phyloP scores from a whole-genome alignment of 1,140 invertebrate genomes.

The Drosophila repleta region DNA sequence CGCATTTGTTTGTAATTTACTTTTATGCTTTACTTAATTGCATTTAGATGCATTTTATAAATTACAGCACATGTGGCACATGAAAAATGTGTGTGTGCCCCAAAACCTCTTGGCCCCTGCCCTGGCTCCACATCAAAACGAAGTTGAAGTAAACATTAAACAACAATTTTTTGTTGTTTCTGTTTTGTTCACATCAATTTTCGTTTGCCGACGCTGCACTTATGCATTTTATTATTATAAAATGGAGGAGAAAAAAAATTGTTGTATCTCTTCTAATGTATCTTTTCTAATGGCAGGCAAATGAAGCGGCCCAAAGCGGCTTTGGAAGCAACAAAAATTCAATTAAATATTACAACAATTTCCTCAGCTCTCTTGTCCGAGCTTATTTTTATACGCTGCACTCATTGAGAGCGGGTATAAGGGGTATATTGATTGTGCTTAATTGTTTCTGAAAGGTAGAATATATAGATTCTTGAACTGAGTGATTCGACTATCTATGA shows the following conservation, averaged over 20 bases:
- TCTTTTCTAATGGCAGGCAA: constrained; percentile 64
- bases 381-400: constrained; percentile 6
- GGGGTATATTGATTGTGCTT: neutral
- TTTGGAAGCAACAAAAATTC: constrained; percentile 52
- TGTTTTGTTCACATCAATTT: constrained; percentile 33
- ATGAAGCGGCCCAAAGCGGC: constrained; percentile 63
- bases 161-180: constrained; percentile 16
- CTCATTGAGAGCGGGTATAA: neutral
- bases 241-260: constrained; percentile 28
- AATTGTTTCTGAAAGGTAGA: no score
- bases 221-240: constrained; percentile 72
- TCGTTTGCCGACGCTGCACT: constrained; percentile 46
- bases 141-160: constrained; percentile 55
- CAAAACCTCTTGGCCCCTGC: neutral
- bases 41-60: constrained; percentile 80
- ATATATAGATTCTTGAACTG: neutral
- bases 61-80: constrained; percentile 60
- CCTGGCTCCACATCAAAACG: constrained; percentile 25
- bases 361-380: constrained; percentile 28
- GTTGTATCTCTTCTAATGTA: constrained; percentile 35
- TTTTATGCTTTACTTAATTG: constrained; percentile 81
- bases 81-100: constrained; percentile 4
- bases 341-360: constrained; percentile 82
- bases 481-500: neutral
- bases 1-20: constrained; percentile 81